These are phyloP conservation scores for Lepeophtheirus salmonis DNA, from an alignment of 1,140 invertebrate species.

Conservation along the genomic window DNA sequence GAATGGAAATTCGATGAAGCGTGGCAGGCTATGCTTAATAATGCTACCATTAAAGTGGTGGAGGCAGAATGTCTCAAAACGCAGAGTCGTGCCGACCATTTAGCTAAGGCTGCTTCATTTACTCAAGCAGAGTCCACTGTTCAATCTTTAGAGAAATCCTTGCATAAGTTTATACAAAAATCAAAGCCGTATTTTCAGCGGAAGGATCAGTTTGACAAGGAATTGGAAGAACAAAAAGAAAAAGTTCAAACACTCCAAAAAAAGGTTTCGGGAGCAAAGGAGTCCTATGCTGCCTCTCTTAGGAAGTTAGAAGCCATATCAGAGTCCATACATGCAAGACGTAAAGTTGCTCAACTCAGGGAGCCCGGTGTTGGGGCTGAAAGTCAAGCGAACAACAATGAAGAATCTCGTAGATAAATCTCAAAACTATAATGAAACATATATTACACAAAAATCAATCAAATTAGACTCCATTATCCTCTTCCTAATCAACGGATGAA, in stretches of 20 bases:
- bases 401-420: too few relatives aligned
- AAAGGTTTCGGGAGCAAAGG: constrained; percentile 30
- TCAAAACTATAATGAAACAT: too few relatives aligned
- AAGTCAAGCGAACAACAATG: neutral
- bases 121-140: constrained; percentile 54
- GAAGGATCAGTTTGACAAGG: constrained; percentile 29
- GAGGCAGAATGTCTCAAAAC: constrained; percentile 74
- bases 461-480: too few relatives aligned
- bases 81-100: constrained; percentile 64
- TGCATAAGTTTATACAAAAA: constrained; percentile 55
- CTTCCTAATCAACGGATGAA: too few relatives aligned
- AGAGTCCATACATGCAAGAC: constrained; percentile 35
- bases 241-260: constrained; percentile 30
- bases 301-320: constrained; percentile 34
- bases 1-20: constrained; percentile 75
- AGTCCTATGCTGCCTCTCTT: constrained; percentile 30
- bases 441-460: too few relatives aligned
- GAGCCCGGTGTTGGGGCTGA: constrained; percentile 81
- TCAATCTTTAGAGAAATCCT: constrained; percentile 48
- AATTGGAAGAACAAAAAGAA: constrained; percentile 31
- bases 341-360: constrained; percentile 27
- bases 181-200: constrained; percentile 39
- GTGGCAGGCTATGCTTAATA: constrained; percentile 96
- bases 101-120: constrained; percentile 49
- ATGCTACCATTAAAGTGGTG: constrained; percentile 82